Conservation (phyloP, 1,140 invertebrate genomes). For the Brachionus angularis region DNA sequence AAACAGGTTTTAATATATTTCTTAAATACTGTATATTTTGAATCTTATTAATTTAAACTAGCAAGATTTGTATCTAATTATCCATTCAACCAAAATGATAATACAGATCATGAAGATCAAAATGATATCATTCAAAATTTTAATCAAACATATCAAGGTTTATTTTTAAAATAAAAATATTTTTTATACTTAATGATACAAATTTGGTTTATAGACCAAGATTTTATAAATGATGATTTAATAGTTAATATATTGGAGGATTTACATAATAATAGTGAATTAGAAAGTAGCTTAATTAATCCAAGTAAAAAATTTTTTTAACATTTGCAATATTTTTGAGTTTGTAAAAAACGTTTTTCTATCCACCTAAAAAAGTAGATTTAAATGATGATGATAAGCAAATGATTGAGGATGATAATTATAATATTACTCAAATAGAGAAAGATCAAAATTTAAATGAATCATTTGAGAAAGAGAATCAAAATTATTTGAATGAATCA, state of each 20-base stretch:
- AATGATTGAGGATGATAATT: not conserved
- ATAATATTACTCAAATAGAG: slow-evolving; percentile 10
- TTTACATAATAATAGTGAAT: slow-evolving; percentile 27
- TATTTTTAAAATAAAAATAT: too few relatives aligned
- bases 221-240: slow-evolving; percentile 10
- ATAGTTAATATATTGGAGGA: slow-evolving; percentile 23
- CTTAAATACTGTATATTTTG: too few relatives aligned
- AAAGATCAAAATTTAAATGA: not conserved
- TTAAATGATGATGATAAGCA: slow-evolving; percentile 9
- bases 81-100: slow-evolving; percentile 18
- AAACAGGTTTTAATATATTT: too few relatives aligned
- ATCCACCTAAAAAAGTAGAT: not conserved
- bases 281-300: slow-evolving; percentile 1
- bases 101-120: too few relatives aligned
- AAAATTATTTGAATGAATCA: slow-evolving; percentile 12
- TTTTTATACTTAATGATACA: too few relatives aligned
- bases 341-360: too few relatives aligned
- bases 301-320: not conserved
- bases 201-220: too few relatives aligned
- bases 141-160: slow-evolving; percentile 24
- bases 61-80: slow-evolving; percentile 26
- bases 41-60: slow-evolving; percentile 9
- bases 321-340: too few relatives aligned
- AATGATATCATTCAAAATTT: too few relatives aligned
- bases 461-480: not conserved